Evolutionary conservation across 2,888 invertebrate species (phyloP).

Genomic region (Cabera pusaria): DNA sequence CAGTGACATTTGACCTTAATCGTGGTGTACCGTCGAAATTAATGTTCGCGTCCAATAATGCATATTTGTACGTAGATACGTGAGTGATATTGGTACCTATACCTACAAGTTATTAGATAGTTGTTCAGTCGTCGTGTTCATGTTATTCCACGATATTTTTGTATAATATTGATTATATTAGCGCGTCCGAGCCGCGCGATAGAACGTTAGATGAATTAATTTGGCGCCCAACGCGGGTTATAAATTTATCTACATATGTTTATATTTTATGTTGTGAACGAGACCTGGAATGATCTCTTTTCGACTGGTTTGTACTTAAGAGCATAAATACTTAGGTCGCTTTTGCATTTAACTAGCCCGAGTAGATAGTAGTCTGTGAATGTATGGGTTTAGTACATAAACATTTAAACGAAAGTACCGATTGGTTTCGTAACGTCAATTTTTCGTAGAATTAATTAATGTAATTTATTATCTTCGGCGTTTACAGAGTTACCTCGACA

Average conservation of each 20-base stretch:
- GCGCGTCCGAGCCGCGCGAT: slow-evolving; percentile 24
- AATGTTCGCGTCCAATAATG: slow-evolving; percentile 20
- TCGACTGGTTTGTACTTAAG: slow-evolving; percentile 14
- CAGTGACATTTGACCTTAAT: background rate
- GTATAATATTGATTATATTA: slow-evolving; percentile 19
- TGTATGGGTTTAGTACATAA: slow-evolving; percentile 12
- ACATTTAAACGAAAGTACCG: too few species aligned
- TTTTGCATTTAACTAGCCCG: slow-evolving; percentile 30
- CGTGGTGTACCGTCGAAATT: slow-evolving; percentile 7
- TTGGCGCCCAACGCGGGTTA: slow-evolving; percentile 36
- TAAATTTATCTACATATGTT: background rate
- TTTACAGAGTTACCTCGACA: background rate
- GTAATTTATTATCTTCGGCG: too few species aligned
- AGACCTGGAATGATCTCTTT: slow-evolving; percentile 21
- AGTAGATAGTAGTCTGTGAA: slow-evolving; percentile 16
- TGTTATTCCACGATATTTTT: slow-evolving; percentile 35
- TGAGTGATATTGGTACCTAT: background rate
- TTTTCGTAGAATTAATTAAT: too few species aligned
- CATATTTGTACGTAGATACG: slow-evolving; percentile 1
- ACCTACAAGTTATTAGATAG: slow-evolving; percentile 13
- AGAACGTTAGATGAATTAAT: slow-evolving; percentile 14
- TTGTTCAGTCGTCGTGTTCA: slow-evolving; percentile 32
- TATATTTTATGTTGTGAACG: slow-evolving; percentile 25
- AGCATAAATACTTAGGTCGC: slow-evolving; percentile 20
- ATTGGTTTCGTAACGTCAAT: too few species aligned